A percentile compares a stretch with the other conserved stretches of the same genome.
phyloP scores from a whole-genome alignment of 2,888 invertebrate genomes.

The Bellardia bayeri region DNA sequence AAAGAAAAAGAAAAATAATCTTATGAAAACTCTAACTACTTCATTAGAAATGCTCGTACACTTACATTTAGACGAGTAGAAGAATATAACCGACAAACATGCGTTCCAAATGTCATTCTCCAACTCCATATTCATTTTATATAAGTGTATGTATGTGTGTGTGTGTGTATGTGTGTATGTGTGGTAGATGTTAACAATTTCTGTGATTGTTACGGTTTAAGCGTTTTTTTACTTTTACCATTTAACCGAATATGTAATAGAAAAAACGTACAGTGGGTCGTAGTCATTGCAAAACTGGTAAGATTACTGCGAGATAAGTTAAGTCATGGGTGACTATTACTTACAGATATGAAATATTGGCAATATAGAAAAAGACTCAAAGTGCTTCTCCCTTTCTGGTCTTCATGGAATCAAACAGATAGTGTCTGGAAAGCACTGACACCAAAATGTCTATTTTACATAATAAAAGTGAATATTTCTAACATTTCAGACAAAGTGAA shows the following conservation, averaged over 20 bases:
- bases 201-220: constrained; percentile 63
- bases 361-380: no score
- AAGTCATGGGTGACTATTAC: no score
- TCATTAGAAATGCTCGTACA: constrained; percentile 70
- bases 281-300: background rate
- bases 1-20: constrained; percentile 22
- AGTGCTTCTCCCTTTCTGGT: no score
- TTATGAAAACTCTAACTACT: constrained; percentile 72
- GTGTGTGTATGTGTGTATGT: background rate
- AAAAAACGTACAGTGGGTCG: constrained; percentile 1
- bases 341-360: no score
- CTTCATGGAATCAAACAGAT: no score
- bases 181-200: constrained; percentile 51
- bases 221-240: constrained; percentile 33
- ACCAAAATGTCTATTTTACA: no score
- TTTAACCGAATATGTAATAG: constrained; percentile 18
- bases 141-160: background rate
- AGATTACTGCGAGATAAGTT: no score
- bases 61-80: constrained; percentile 1
- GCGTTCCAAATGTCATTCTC: constrained; percentile 67
- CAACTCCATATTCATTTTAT: constrained; percentile 1
- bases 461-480: no score
- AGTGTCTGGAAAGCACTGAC: no score
- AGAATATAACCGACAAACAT: constrained; percentile 66
- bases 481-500: no score